Evolutionary conservation across 2,888 invertebrate genomes (phyloP), one percentile per base, ranked within the genome.

Genomic region (Volucella inflata): DNA sequence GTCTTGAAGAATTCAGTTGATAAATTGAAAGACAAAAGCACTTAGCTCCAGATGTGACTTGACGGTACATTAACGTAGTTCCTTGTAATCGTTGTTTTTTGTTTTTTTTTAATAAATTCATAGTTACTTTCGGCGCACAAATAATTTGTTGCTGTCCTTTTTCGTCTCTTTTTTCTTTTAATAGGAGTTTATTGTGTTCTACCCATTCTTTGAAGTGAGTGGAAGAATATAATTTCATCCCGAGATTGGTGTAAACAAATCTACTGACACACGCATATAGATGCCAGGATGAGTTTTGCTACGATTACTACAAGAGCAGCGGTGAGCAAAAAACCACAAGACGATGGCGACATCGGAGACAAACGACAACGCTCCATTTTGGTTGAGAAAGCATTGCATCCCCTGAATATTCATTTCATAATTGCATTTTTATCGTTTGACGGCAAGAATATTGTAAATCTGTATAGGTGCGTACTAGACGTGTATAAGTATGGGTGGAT

Each of bases 151-250:
- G 17, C 21, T 10, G 21, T 9, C 68, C 36, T 75, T 68, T 48
- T 68, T 51, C 44, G 53, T 60, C 53, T 74, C 21, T 53, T 46
- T 21, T 44, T 76, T 11, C 14, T 40, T 17, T 38, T 42, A 3
- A 11, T 48, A 14, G 17, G 30, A 65, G 46, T 55, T 65, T 65
- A 21, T 44, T 71, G 65, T 53, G 72, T 53, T 67, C 64, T 21
- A 21, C 21, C 51, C 67, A 79, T 79, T 68, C 55, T 53, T 75
- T 75, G 17, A 48, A 46, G 51, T 60, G 70, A 65, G 10, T 67
- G 80, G 71, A 75, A 80, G 65, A 75, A 80, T 30, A 30, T 85
- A 80, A 76, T 84, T 80, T 80, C 67, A 84, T 84, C 71, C 59
- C 21, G 55, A 60, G 38, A 70, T 71, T 80, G 21, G 21, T 2